These are phyloP conservation scores for Cylindroiulus punctatus DNA, from an alignment of 2,888 invertebrate genomes.

Conservation along the genomic window DNA sequence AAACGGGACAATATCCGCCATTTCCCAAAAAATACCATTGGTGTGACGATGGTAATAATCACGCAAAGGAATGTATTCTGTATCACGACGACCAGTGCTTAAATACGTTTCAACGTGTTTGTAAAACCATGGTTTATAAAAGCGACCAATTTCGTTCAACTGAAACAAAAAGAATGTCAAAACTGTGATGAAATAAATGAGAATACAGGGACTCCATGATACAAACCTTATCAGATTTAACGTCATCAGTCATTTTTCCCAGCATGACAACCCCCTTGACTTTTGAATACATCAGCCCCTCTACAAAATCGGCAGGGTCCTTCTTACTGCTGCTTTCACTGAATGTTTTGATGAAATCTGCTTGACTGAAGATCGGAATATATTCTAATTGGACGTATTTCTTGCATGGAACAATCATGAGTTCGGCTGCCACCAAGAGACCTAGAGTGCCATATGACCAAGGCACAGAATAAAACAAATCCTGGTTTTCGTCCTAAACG, in stretches of 20 bases:
- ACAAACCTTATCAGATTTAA: conserved; percentile 72
- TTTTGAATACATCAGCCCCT: conserved; percentile 75
- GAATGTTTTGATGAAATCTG: conserved; percentile 70
- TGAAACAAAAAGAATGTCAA: conserved; percentile 63
- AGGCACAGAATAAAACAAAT: conserved; percentile 80
- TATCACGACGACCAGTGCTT: conserved; percentile 63
- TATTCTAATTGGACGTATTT: conserved; percentile 73
- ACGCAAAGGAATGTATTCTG: conserved; percentile 80
- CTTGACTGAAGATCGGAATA: conserved; percentile 71
- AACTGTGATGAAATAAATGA: conserved; percentile 50
- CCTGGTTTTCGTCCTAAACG: conserved; percentile 74
- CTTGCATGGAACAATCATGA: conserved; percentile 79
- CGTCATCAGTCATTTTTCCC: conserved; percentile 75
- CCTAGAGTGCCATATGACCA: conserved; percentile 89
- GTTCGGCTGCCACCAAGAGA: conserved; percentile 79
- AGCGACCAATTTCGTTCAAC: conserved; percentile 79
- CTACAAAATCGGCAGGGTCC: conserved; percentile 77
- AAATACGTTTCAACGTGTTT: conserved; percentile 75
- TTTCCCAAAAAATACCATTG: conserved; percentile 83
- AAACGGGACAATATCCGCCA: conserved; percentile 85
- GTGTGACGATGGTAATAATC: conserved; percentile 87
- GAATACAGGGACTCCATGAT: neutral
- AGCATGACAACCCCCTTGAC: conserved; percentile 80
- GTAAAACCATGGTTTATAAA: conserved; percentile 88
- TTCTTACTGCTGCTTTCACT: conserved; percentile 69